A percentile compares a stretch with the other conserved stretches of the same genome.
phyloP scores from a whole-genome alignment of 2,888 invertebrate species.

The Trachelus iudaicus region DNA sequence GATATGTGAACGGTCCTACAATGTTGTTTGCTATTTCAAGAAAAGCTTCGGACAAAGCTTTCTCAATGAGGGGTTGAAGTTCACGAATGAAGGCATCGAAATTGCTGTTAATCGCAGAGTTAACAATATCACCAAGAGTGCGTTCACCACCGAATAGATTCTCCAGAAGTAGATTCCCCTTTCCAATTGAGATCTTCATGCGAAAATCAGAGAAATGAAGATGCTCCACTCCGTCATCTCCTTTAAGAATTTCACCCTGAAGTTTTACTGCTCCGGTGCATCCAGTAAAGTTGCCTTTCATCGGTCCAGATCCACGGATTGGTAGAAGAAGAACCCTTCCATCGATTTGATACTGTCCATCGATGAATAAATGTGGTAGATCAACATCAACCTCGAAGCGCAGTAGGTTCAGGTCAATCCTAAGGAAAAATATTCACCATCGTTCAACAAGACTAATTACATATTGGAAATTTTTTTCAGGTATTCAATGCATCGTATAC shows the following conservation, averaged over 20 bases:
- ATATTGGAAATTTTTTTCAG: not conserved
- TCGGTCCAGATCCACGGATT: slow-evolving; percentile 71
- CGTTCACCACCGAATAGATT: slow-evolving; percentile 74
- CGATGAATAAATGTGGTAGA: slow-evolving; percentile 69
- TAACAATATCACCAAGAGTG: slow-evolving; percentile 70
- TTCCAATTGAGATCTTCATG: slow-evolving; percentile 67
- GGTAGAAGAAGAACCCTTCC: slow-evolving; percentile 70
- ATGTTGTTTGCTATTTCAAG: slow-evolving; percentile 70
- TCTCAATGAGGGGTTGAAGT: slow-evolving; percentile 71
- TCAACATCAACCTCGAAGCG: slow-evolving; percentile 67
- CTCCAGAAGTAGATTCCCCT: slow-evolving; percentile 69
- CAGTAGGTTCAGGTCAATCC: slow-evolving; percentile 68
- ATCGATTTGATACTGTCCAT: slow-evolving; percentile 72
- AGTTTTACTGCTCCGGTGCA: slow-evolving; percentile 68
- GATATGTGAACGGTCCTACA: slow-evolving; percentile 67
- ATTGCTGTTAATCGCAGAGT: slow-evolving; percentile 72
- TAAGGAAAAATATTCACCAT: slow-evolving; percentile 36
- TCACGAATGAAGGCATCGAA: slow-evolving; percentile 70
- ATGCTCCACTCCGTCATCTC: slow-evolving; percentile 66
- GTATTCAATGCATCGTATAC: not conserved
- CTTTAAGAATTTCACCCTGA: slow-evolving; percentile 58
- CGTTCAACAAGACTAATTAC: not conserved
- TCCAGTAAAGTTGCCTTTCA: slow-evolving; percentile 72
- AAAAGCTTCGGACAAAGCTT: slow-evolving; percentile 67
- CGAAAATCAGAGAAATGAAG: slow-evolving; percentile 69